A percentile compares a stretch with the other conserved stretches of the same genome.
Conservation (phyloP, 2,797 vertebrate genomes). For the Pseudotriccus pelzelni region DNA sequence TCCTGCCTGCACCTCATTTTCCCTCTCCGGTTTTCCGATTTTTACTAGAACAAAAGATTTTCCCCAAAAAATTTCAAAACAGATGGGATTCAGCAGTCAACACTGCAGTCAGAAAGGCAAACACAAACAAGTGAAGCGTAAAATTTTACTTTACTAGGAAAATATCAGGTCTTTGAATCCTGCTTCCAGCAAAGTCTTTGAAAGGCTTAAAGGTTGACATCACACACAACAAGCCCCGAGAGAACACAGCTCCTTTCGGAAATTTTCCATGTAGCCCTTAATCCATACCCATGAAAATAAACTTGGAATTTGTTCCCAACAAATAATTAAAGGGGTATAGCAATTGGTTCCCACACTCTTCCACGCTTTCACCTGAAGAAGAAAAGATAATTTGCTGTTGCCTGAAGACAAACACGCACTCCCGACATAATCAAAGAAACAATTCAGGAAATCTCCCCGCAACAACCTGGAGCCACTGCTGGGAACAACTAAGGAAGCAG, state of each 20-base stretch:
- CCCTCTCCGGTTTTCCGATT: neutral
- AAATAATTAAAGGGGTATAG: neutral
- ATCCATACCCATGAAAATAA: neutral
- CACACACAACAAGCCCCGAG: neutral
- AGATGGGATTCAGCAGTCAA: neutral
- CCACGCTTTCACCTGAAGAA: neutral
- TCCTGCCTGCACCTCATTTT: neutral
- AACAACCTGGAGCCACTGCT: neutral
- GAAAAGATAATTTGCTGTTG: neutral
- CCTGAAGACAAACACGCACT: neutral
- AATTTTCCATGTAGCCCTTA: slow-evolving; percentile 6
- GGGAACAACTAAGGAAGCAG: neutral
- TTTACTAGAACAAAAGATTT: neutral
- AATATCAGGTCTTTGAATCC: neutral
- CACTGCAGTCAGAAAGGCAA: slow-evolving; percentile 1
- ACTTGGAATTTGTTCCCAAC: neutral
- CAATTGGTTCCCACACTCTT: neutral
- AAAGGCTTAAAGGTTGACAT: slow-evolving; percentile 38
- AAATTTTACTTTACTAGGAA: slow-evolving; percentile 3
- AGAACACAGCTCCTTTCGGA: slow-evolving; percentile 10
- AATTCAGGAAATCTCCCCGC: neutral
- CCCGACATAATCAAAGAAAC: neutral
- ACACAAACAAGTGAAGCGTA: neutral
- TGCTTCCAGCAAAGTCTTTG: slow-evolving; percentile 32
- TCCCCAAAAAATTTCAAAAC: neutral